These are phyloP conservation scores for Poecilobothrus nobilitatus DNA, from an alignment of 2,888 invertebrate genomes.

Conservation along the genomic window DNA sequence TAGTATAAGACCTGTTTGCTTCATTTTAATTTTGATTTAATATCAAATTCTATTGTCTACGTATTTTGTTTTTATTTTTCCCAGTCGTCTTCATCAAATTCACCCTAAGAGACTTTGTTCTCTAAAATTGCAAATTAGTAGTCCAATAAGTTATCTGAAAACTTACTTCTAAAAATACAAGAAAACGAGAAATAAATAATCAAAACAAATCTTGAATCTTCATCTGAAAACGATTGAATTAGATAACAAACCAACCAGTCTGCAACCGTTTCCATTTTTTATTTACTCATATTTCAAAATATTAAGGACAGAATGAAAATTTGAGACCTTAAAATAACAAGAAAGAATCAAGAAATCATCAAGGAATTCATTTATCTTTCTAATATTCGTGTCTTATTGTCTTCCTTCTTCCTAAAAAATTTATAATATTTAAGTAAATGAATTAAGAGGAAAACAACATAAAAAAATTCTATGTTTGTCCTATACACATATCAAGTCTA, in stretches of 20 bases:
- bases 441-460: too few species aligned
- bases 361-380: constrained; percentile 1
- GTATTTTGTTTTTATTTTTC: neutral
- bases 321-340: neutral
- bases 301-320: neutral
- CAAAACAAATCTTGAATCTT: neutral
- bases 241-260: too few species aligned
- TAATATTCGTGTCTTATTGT: neutral
- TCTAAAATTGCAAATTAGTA: constrained; percentile 2
- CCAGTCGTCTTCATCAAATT: neutral
- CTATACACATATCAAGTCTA: neutral
- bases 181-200: neutral
- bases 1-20: neutral
- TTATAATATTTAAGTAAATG: neutral
- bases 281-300: neutral
- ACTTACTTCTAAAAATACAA: neutral
- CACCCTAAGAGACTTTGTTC: neutral
- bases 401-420: neutral
- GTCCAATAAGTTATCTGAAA: neutral
- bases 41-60: neutral
- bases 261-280: neutral
- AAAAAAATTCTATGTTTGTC: neutral
- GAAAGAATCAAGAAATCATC: neutral
- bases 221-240: too few species aligned
- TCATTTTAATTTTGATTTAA: neutral